phyloP scores from a whole-genome alignment of 2,888 invertebrate genomes.

The Oxytorus armatus region DNA sequence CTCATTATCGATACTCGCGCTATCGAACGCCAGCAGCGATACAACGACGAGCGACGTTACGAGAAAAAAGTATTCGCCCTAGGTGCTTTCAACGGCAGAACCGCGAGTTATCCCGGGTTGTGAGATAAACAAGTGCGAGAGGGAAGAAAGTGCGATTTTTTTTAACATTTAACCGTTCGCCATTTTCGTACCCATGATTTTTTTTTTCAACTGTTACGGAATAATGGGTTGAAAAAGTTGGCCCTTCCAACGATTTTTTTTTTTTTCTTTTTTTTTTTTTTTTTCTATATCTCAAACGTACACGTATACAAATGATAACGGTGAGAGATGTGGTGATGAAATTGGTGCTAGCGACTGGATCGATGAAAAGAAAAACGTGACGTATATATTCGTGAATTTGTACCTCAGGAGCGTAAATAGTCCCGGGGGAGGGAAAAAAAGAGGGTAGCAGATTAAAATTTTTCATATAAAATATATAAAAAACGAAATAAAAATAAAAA shows the following conservation, averaged over 20 bases:
- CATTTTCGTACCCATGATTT: no score
- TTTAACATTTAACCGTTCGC: no score
- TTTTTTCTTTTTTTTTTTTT: background rate
- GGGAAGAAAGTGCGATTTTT: no score
- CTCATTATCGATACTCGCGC: slow-evolving; percentile 33
- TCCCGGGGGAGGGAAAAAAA: background rate
- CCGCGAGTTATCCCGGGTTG: background rate
- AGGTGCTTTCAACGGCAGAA: slow-evolving; percentile 25
- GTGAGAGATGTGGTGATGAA: slow-evolving; percentile 9
- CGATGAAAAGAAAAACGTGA: no score
- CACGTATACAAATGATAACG: background rate
- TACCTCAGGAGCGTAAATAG: no score
- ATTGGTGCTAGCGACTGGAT: no score
- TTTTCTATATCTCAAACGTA: no score
- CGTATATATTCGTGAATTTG: no score
- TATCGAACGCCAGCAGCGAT: slow-evolving; percentile 26
- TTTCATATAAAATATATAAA: background rate
- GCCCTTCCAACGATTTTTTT: background rate
- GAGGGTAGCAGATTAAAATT: no score
- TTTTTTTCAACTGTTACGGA: background rate
- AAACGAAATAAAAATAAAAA: background rate
- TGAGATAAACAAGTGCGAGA: slow-evolving; percentile 22
- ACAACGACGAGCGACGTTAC: slow-evolving; percentile 65
- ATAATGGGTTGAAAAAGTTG: slow-evolving; percentile 51
- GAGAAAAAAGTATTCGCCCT: slow-evolving; percentile 71